Base-by-base conservation (phyloP, 2,113 vertebrate genomes). In the Brevimyrus niger region DNA sequence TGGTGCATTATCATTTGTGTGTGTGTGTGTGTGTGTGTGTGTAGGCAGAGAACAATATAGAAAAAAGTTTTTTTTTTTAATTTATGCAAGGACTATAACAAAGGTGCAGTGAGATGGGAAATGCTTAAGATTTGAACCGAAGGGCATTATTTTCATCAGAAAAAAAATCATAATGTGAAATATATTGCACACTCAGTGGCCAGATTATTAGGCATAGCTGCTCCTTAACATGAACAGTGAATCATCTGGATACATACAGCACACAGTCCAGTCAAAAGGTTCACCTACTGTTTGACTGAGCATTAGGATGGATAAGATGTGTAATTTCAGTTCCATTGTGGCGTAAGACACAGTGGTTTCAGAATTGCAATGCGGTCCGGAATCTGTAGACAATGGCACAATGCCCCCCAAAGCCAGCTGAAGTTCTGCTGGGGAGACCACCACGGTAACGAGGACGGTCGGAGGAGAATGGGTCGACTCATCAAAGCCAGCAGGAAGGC, bases 1-100 rank as follows among this genome's bases (percentile, higher is more conserved):
- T 90, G 50, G 91, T 87, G 88, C 88, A 85, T 90, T 90, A 76
- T 85, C 92, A 44, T 76, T 92, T 90, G 4, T 55, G 53, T 21
- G 53, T 46, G 44, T 21, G 53, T 53, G 50, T 51, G 50, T 17
- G 3, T 53, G 51, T 55, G 19, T 65, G 58, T 69, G 23, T 23
- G 44, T 50, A 23, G 17, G 80, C 38, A 89, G 19, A 31, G 82
- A 73, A 69, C 69, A 55, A 82, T 44, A 38, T 15, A 89, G 87
- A 89, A 65, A 3, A 27, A n/a, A 7, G 0, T 7, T 58, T 58
- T 31, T 10, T 89, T 58, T 19, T 69, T 19, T 58, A 65, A 44
- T 88, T 55, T 42, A 21, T 83, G 38, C 44, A 50, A 82, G 42
- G 76, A 88, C 90, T 46, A 51, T 51, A 21, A n/a, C 51, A 86